A percentile compares a stretch with the other conserved stretches of the same genome.
phyloP scores from a whole-genome alignment of 1,140 invertebrate species.

The Maniola jurtina region DNA sequence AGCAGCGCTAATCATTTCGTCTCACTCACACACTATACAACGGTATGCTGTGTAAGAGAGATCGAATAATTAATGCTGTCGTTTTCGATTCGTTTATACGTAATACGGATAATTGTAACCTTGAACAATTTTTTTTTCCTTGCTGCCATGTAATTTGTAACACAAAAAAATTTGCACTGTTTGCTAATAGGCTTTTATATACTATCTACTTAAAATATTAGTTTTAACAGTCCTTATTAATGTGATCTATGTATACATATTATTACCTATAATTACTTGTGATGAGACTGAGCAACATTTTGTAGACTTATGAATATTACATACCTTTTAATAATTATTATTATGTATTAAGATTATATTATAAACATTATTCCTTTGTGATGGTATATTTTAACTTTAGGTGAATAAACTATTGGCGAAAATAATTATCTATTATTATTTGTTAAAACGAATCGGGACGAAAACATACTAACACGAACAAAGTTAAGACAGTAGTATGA shows the following conservation, averaged over 20 bases:
- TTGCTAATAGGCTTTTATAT: conserved; percentile 9
- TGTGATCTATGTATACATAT: conserved; percentile 30
- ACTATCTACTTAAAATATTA: conserved; percentile 28
- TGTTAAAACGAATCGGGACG: neutral
- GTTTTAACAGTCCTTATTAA: conserved; percentile 28
- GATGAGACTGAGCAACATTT: conserved; percentile 33
- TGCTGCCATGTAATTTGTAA: conserved; percentile 31
- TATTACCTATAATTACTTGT: conserved; percentile 31
- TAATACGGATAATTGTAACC: no score
- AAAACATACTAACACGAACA: no score
- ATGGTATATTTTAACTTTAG: conserved; percentile 5
- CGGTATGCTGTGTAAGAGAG: no score
- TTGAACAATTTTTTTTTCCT: neutral
- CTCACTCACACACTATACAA: no score
- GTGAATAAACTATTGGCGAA: neutral
- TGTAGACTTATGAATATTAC: conserved; percentile 18
- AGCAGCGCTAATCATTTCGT: no score
- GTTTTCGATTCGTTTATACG: no score
- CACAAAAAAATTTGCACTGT: conserved; percentile 10
- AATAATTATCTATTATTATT: neutral
- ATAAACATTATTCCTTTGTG: conserved; percentile 17
- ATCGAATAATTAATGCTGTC: no score
- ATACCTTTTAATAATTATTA: conserved; percentile 15
- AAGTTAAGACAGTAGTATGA: neutral
- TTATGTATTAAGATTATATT: conserved; percentile 10